Evolutionary conservation across 2,888 invertebrate genomes (phyloP).

Genomic region (Keiferia lycopersicella): DNA sequence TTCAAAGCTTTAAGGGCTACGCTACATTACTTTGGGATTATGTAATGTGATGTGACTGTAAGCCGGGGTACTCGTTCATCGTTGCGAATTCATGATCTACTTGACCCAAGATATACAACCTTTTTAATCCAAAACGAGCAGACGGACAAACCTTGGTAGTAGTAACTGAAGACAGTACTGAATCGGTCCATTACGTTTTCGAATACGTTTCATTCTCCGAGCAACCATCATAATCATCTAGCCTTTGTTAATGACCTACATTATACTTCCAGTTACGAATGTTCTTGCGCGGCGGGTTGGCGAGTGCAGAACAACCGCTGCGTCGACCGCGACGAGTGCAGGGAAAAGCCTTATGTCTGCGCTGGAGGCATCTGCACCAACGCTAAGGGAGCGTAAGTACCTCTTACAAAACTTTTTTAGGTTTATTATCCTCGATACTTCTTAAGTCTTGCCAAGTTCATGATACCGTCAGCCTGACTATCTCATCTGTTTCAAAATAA

Average conservation of each 20-base stretch:
- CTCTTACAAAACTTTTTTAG: neutral
- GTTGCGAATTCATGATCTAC: too few species aligned
- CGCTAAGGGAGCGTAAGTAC: constrained; percentile 85
- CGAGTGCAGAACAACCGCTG: constrained; percentile 82
- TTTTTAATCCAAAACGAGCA: too few species aligned
- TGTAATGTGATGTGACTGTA: too few species aligned
- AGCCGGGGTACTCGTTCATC: too few species aligned
- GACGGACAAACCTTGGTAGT: too few species aligned
- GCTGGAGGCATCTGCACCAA: constrained; percentile 91
- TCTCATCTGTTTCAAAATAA: neutral
- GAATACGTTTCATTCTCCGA: too few species aligned
- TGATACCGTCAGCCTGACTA: too few species aligned
- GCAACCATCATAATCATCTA: too few species aligned
- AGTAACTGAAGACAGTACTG: too few species aligned
- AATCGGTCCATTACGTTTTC: too few species aligned
- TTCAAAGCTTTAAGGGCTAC: constrained; percentile 46
- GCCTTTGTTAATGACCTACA: neutral
- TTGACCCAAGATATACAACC: too few species aligned
- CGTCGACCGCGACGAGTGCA: constrained; percentile 91
- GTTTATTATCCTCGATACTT: neutral
- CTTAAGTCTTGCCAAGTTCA: neutral
- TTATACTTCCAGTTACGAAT: constrained; percentile 66
- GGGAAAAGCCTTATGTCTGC: constrained; percentile 85
- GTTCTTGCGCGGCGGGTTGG: constrained; percentile 90
- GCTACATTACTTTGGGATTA: neutral